Base-by-base conservation (phyloP, 2,113 vertebrate genomes). In the Papio anubis region DNA sequence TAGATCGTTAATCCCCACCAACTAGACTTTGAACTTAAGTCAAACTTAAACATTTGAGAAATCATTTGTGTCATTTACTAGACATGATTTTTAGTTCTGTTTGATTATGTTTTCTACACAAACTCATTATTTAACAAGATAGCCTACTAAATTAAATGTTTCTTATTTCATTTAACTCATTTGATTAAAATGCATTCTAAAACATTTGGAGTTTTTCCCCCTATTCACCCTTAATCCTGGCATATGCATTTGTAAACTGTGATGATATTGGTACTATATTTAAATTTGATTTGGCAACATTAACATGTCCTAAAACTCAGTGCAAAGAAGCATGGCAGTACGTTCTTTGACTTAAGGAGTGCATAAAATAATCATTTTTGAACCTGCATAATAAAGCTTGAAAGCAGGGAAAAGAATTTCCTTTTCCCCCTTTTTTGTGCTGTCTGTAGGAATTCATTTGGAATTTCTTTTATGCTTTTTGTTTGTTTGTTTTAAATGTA, bases 401-500 rank as follows among this genome's bases (percentile, higher is more conserved):
- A 96, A 98, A 98, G 90, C 88, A 97, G 97, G 97, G 98, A 97
- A 64, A 97, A 40, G 23, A 6, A 55, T 30, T 5, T 98, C 96
- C 95, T 97, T 95, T 98, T 85, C 98, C 85, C 90, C 32, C 96
- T 89, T 92, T 64, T 86, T 17, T 95, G 43, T 94, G 90, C 95
- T 96, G 45, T 97, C 43, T 97, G 2, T 59, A 94, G 66, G 73
- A 96, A 84, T 72, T 97, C 73, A 92, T 96, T 94, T 97, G 97
- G 95, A 97, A 97, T 88, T 97, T 96, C 48, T 55, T 55, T 55
- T 6, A 55, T 89, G 97, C 98, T 97, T 96, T 93, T 93, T 86
- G 48, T 21, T 93, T 91, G 30, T 21, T 96, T 80, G 94, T 93
- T 83, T 97, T 97, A 98, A 55, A 98, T 98, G 98, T 98, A 97